A percentile compares a stretch with the other conserved stretches of the same genome.
Conservation (phyloP, 2,113 vertebrate genomes). For the Psephotus haematonotus region DNA sequence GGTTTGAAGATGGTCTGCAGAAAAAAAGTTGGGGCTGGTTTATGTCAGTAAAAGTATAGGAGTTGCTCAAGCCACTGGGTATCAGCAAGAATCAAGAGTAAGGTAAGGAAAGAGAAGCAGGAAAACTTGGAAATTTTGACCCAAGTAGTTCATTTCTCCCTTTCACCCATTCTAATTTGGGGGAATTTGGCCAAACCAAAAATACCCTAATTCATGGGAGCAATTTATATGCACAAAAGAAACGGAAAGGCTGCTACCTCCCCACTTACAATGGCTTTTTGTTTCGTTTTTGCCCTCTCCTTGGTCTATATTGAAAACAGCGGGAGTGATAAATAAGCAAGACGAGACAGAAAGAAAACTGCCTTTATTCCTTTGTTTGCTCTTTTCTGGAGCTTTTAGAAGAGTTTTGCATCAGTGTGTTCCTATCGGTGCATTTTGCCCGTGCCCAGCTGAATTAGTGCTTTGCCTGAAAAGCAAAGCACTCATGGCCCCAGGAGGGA, state of each 20-base stretch:
- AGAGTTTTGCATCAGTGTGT: not conserved
- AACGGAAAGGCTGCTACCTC: not conserved
- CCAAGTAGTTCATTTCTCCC: not conserved
- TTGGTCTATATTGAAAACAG: not conserved
- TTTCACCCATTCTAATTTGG: not conserved
- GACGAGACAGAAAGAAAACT: not conserved
- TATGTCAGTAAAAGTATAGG: not conserved
- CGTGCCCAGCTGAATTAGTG: not conserved
- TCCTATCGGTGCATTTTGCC: not conserved
- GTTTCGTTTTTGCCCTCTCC: not conserved
- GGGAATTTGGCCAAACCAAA: not conserved
- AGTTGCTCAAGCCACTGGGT: not conserved
- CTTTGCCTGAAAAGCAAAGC: slow-evolving; percentile 27
- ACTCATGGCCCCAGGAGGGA: not conserved
- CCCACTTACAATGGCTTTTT: not conserved
- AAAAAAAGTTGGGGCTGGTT: not conserved
- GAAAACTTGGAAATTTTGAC: not conserved
- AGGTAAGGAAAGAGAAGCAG: not conserved
- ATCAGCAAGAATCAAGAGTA: not conserved
- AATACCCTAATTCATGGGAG: not conserved
- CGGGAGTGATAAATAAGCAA: not conserved
- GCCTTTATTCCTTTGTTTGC: not conserved
- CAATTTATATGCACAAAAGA: not conserved
- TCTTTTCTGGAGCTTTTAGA: not conserved
- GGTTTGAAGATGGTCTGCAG: not conserved